A percentile compares a stretch with the other conserved stretches of the same genome.
phyloP scores from a whole-genome alignment of 2,888 invertebrate genomes.

The Athalia cordata region DNA sequence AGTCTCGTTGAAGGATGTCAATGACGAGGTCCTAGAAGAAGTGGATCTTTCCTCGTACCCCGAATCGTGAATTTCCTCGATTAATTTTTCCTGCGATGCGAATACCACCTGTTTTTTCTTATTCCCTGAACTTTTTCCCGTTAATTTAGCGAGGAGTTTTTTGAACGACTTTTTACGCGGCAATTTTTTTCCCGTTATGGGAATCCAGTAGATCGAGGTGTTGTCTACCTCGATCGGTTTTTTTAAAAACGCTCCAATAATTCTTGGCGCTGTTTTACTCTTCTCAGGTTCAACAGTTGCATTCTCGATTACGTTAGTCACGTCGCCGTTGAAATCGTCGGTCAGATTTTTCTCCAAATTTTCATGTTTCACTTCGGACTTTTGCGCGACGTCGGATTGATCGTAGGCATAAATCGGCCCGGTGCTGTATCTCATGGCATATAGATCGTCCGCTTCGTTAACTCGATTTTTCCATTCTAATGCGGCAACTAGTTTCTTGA shows the following conservation, averaged over 20 bases:
- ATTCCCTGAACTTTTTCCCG: slow-evolving; percentile 45
- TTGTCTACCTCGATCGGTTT: slow-evolving; percentile 62
- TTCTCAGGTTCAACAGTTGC: background rate
- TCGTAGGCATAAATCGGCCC: slow-evolving; percentile 35
- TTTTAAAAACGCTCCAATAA: slow-evolving; percentile 62
- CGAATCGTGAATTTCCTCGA: slow-evolving; percentile 58
- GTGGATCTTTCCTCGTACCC: slow-evolving; percentile 61
- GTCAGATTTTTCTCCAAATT: background rate
- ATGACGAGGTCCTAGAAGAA: slow-evolving; percentile 55
- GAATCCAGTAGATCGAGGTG: slow-evolving; percentile 61
- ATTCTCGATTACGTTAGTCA: background rate
- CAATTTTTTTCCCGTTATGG: slow-evolving; percentile 58
- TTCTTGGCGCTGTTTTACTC: slow-evolving; percentile 52
- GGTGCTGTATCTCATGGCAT: background rate
- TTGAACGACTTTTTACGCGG: slow-evolving; percentile 62
- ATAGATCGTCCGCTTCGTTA: slow-evolving; percentile 9
- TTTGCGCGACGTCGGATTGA: background rate
- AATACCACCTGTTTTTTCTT: slow-evolving; percentile 45
- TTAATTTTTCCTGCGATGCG: slow-evolving; percentile 54
- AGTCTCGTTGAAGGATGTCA: slow-evolving; percentile 53
- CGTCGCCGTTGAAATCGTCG: background rate
- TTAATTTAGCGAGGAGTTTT: slow-evolving; percentile 57
- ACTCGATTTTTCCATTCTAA: slow-evolving; percentile 60
- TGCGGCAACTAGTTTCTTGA: slow-evolving; percentile 63
- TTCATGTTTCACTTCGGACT: background rate